Conservation (phyloP, 2,888 invertebrate species). For the Lathronympha strigana region DNA sequence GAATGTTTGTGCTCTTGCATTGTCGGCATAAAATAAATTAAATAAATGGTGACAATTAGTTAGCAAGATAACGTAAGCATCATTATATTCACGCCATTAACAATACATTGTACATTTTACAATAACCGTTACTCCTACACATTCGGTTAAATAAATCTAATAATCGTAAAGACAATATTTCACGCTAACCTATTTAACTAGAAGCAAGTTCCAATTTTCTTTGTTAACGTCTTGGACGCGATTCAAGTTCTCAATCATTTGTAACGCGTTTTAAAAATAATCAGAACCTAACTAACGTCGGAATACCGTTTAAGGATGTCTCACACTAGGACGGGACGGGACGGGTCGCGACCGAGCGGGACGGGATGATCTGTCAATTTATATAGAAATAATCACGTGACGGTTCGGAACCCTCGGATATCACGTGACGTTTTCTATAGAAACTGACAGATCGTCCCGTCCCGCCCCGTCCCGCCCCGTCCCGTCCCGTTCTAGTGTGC, state of each 20-base stretch:
- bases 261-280: constrained; percentile 34
- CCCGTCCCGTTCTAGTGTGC: too few species aligned
- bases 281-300: constrained; percentile 5
- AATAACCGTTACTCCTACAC: background rate
- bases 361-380: too few species aligned
- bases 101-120: background rate
- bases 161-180: constrained; percentile 7
- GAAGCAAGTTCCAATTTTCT: constrained; percentile 32
- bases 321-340: too few species aligned
- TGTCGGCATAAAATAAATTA: background rate
- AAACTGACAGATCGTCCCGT: too few species aligned
- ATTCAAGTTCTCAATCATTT: constrained; percentile 37
- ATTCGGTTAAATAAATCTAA: background rate
- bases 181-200: constrained; percentile 33
- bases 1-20: too few species aligned
- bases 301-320: constrained; percentile 1
- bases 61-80: background rate
- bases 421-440: too few species aligned
- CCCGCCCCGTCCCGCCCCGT: too few species aligned
- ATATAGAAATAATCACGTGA: too few species aligned
- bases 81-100: background rate
- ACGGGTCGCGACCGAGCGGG: too few species aligned
- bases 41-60: background rate
- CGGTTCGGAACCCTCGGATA: too few species aligned
- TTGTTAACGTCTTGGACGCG: constrained; percentile 35